Evolutionary conservation across 2,113 vertebrate species (phyloP).

Genomic region (Megalops atlanticus): DNA sequence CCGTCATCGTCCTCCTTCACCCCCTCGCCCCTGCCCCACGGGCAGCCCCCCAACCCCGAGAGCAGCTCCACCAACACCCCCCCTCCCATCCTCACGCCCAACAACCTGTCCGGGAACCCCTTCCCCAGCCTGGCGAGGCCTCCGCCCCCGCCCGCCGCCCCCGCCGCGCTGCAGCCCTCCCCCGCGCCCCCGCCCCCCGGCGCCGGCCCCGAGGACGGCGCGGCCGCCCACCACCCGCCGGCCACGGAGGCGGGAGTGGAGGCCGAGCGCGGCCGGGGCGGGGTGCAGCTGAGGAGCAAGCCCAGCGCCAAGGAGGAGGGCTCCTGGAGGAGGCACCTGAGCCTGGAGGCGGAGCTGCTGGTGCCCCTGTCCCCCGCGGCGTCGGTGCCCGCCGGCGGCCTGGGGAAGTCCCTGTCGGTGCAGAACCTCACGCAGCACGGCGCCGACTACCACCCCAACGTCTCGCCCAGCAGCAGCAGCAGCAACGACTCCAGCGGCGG

Average conservation of each 20-base stretch:
- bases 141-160: slow-evolving; percentile 71
- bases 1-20: slow-evolving; percentile 81
- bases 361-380: slow-evolving; percentile 76
- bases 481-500: slow-evolving; percentile 81
- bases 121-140: slow-evolving; percentile 79
- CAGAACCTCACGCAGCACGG: slow-evolving; percentile 87
- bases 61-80: slow-evolving; percentile 75
- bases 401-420: slow-evolving; percentile 88
- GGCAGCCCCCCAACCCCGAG: slow-evolving; percentile 77
- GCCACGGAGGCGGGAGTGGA: slow-evolving; percentile 70
- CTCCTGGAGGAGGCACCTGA: slow-evolving; percentile 85
- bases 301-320: slow-evolving; percentile 75
- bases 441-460: slow-evolving; percentile 75
- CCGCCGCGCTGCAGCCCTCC: slow-evolving; percentile 87
- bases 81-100: slow-evolving; percentile 61
- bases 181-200: slow-evolving; percentile 76
- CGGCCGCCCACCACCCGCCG: slow-evolving; percentile 74
- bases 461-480: slow-evolving; percentile 72
- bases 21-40: slow-evolving; percentile 82
- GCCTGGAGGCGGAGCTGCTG: slow-evolving; percentile 83
- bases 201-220: slow-evolving; percentile 70
- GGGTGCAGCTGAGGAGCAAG: slow-evolving; percentile 71
- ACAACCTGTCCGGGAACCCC: slow-evolving; percentile 79
- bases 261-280: slow-evolving; percentile 40
- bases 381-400: slow-evolving; percentile 66